phyloP scores from a whole-genome alignment of 2,113 vertebrate species.

The Crotalus viridis region DNA sequence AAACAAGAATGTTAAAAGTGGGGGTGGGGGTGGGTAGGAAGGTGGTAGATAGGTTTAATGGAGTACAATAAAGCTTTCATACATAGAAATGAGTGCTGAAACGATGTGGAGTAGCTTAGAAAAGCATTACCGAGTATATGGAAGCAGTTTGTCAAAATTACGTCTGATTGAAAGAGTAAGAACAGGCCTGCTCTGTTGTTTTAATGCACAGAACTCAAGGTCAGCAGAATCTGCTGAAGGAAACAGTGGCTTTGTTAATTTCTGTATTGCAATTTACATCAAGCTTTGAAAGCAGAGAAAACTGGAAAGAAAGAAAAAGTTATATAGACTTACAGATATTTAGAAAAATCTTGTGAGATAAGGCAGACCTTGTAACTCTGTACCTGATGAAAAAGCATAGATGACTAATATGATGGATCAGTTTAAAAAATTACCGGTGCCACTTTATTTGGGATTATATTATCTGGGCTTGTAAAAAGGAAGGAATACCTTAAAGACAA shows the following conservation, averaged over 20 bases:
- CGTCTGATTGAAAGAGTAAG: not conserved
- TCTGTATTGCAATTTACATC: constrained; percentile 5
- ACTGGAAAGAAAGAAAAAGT: not conserved
- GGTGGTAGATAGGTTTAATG: constrained; percentile 44
- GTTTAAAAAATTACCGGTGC: not conserved
- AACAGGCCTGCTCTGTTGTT: constrained; percentile 19
- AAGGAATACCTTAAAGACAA: not conserved
- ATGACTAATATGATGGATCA: not conserved
- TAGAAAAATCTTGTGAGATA: not conserved
- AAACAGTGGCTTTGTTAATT: constrained; percentile 27
- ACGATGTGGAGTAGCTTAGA: constrained; percentile 32
- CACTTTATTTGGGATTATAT: not conserved
- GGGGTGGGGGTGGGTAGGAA: not conserved
- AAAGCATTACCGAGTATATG: constrained; percentile 32
- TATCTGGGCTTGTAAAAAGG: not conserved
- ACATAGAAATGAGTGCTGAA: constrained; percentile 23
- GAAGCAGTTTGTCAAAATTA: constrained; percentile 44
- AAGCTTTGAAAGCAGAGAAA: not conserved
- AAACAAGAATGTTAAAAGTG: not conserved
- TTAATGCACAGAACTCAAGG: constrained; percentile 14
- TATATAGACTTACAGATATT: not conserved
- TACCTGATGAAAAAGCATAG: not conserved
- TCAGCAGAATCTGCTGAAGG: constrained; percentile 12
- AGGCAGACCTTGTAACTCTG: not conserved
- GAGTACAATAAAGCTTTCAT: constrained; percentile 65